Conservation (phyloP, 2,797 vertebrate species). For the Danio kyathit region DNA sequence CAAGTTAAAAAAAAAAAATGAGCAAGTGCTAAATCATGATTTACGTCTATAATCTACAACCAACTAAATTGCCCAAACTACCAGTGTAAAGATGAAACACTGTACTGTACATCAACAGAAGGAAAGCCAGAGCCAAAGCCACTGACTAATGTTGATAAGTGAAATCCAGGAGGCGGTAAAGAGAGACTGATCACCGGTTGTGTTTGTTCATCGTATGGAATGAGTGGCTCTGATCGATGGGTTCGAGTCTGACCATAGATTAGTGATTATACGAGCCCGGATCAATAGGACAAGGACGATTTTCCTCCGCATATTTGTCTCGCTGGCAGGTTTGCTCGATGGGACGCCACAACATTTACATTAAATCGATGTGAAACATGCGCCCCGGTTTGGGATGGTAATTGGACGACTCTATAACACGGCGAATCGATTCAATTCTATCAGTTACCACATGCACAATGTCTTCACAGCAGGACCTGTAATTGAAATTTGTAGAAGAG, state of each 20-base stretch:
- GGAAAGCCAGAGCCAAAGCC: slow-evolving; percentile 57
- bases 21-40: not conserved
- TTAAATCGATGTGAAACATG: slow-evolving; percentile 53
- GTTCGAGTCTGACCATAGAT: slow-evolving; percentile 49
- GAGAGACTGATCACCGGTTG: slow-evolving; percentile 6
- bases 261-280: slow-evolving; percentile 20
- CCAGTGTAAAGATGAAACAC: too few species aligned
- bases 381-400: slow-evolving; percentile 35
- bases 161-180: slow-evolving; percentile 46
- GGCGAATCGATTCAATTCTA: slow-evolving; percentile 22
- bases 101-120: not conserved
- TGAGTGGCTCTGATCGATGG: slow-evolving; percentile 32
- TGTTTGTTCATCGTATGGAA: slow-evolving; percentile 15
- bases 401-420: slow-evolving; percentile 35
- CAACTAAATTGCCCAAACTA: not conserved
- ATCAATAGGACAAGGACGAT: slow-evolving; percentile 42
- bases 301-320: slow-evolving; percentile 44
- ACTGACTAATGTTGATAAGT: slow-evolving; percentile 53
- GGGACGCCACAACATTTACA: slow-evolving; percentile 14
- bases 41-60: not conserved
- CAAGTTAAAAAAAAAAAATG: too few species aligned
- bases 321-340: slow-evolving; percentile 27
- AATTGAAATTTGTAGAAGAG: not conserved
- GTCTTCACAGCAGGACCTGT: not conserved
- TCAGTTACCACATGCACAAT: not conserved